phyloP scores from a whole-genome alignment of 2,113 vertebrate genomes.

The Arenaria interpres region DNA sequence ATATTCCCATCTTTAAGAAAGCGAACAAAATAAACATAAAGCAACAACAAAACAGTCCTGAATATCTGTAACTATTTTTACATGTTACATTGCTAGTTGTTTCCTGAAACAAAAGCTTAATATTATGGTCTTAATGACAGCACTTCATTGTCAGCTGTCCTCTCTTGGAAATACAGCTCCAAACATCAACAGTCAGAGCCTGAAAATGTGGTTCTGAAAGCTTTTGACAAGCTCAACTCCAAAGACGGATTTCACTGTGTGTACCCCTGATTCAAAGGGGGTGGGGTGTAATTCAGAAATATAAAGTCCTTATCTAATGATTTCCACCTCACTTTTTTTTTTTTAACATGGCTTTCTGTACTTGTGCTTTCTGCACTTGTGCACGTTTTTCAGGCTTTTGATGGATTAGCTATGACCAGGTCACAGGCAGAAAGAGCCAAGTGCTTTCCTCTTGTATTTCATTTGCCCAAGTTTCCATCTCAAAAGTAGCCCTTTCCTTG shows the following conservation, averaged over 20 bases:
- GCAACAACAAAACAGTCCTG: background rate
- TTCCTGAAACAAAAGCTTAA: constrained; percentile 12
- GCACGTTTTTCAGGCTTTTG: background rate
- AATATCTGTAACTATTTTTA: constrained; percentile 33
- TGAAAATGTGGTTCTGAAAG: background rate
- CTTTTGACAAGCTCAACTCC: background rate
- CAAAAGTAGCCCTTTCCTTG: background rate
- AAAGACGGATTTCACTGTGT: background rate
- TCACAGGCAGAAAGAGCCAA: background rate
- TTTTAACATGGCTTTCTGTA: background rate
- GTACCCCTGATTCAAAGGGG: background rate
- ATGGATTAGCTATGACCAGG: background rate
- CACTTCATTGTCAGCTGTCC: background rate
- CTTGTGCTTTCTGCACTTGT: background rate
- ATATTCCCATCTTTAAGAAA: constrained; percentile 54
- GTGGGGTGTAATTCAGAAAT: background rate
- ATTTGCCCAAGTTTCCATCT: background rate
- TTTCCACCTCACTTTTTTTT: background rate
- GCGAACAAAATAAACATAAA: constrained; percentile 28
- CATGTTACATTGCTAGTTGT: background rate
- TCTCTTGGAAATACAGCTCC: background rate
- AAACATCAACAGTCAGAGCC: background rate
- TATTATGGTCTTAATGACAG: background rate
- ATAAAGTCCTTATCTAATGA: background rate
- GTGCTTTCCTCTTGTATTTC: background rate